These are phyloP conservation scores for Sminthopsis crassicaudata DNA, from an alignment of 2,113 vertebrate genomes.

Conservation along the genomic window DNA sequence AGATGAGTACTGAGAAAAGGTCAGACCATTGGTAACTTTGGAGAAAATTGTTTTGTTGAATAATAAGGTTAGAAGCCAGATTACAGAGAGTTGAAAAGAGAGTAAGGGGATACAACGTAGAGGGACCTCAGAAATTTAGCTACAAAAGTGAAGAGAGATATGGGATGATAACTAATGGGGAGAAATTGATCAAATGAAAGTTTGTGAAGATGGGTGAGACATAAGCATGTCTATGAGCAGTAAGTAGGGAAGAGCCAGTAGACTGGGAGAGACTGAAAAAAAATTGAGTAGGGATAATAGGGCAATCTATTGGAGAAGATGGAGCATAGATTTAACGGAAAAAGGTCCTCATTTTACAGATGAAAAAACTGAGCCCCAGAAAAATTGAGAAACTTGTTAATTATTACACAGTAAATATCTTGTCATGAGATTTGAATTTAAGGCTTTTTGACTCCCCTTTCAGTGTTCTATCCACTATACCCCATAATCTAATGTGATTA, in stretches of 20 bases:
- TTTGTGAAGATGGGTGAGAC: background rate
- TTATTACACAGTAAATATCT: background rate
- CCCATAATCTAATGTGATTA: background rate
- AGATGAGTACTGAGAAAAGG: background rate
- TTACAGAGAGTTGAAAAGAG: background rate
- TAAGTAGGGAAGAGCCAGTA: background rate
- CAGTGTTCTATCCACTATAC: background rate
- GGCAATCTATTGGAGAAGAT: background rate
- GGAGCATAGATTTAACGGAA: background rate
- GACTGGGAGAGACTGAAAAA: background rate
- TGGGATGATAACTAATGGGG: background rate
- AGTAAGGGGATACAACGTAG: background rate
- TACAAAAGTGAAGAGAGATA: background rate
- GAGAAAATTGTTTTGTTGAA: background rate
- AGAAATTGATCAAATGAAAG: background rate
- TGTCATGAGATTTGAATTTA: background rate
- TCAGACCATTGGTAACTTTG: background rate
- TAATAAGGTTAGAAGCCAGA: background rate
- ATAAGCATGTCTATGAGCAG: background rate
- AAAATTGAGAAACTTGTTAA: background rate
- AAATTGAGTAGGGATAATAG: background rate
- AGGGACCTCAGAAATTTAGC: background rate
- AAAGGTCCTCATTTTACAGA: background rate
- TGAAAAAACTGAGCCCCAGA: background rate
- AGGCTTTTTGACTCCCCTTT: background rate